Conservation (phyloP, 2,797 vertebrate species). For the Sebastes steindachneri region DNA sequence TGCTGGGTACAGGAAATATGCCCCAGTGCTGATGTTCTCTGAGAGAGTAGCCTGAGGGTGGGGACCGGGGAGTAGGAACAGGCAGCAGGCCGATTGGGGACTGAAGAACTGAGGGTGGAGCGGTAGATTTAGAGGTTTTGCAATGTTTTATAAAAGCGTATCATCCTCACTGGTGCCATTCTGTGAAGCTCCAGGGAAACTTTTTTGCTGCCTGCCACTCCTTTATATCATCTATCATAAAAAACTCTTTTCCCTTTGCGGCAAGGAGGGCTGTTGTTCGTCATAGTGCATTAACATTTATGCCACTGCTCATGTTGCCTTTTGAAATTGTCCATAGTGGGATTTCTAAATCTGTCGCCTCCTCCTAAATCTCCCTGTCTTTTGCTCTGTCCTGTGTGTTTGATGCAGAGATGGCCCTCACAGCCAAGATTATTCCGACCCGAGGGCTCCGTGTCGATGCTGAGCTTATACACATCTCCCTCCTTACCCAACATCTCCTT, state of each 20-base stretch:
- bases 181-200: conserved; percentile 23
- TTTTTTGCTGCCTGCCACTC: not conserved
- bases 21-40: conserved; percentile 83
- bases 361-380: conserved; percentile 53
- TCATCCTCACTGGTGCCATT: conserved; percentile 39
- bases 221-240: conserved; percentile 19
- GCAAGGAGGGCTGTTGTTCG: conserved; percentile 48
- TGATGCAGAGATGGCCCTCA: conserved; percentile 90
- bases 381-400: conserved; percentile 41
- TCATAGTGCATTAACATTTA: conserved; percentile 67
- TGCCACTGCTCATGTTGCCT: conserved; percentile 61
- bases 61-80: conserved; percentile 56
- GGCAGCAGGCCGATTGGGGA: conserved; percentile 25
- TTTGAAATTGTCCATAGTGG: conserved; percentile 60
- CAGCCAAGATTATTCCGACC: conserved; percentile 91
- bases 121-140: conserved; percentile 34
- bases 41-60: conserved; percentile 71
- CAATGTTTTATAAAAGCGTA: conserved; percentile 23
- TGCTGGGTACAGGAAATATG: conserved; percentile 86
- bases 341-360: conserved; percentile 59
- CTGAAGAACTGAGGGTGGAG: conserved; percentile 31
- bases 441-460: conserved; percentile 92
- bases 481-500: conserved; percentile 98
- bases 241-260: conserved; percentile 25
- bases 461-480: conserved; percentile 97